Conservation (phyloP, 1,140 invertebrate genomes). For the Elymnias hypermnestra region DNA sequence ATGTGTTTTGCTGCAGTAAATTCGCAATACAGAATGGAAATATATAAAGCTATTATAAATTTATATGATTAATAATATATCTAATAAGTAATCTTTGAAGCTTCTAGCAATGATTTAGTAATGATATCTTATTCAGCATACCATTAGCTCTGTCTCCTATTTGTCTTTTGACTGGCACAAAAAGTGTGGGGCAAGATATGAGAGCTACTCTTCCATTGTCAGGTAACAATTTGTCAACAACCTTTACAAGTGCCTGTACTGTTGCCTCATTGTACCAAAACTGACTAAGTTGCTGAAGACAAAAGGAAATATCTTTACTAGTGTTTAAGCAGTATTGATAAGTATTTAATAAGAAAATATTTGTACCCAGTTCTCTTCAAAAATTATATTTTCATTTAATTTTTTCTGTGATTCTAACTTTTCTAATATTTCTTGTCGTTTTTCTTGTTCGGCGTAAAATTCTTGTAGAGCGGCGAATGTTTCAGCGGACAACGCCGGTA, state of each 20-base stretch:
- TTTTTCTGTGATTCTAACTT: conserved; percentile 60
- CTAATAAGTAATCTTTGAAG: too few relatives aligned
- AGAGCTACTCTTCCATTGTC: conserved; percentile 85
- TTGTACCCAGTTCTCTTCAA: conserved; percentile 91
- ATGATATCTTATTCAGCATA: conserved; percentile 17
- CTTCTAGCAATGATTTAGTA: not conserved
- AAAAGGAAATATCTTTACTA: conserved; percentile 3
- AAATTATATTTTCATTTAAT: conserved; percentile 75
- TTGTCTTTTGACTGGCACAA: conserved; percentile 79
- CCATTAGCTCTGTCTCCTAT: conserved; percentile 63
- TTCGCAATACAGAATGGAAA: too few relatives aligned
- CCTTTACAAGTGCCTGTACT: conserved; percentile 80
- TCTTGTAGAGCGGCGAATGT: conserved; percentile 88
- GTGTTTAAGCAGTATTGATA: not conserved
- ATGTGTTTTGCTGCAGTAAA: too few relatives aligned
- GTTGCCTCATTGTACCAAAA: conserved; percentile 96
- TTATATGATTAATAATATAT: too few relatives aligned
- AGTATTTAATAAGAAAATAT: too few relatives aligned
- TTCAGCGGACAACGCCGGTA: conserved; percentile 81
- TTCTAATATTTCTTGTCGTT: conserved; percentile 76
- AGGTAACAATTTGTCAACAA: conserved; percentile 75
- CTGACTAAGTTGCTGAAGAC: conserved; percentile 92
- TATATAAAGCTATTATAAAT: too few relatives aligned
- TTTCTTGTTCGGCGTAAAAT: conserved; percentile 86
- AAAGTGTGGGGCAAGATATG: conserved; percentile 93